Evolutionary conservation across 2,888 invertebrate genomes (phyloP), one percentile per base, ranked within the genome.

Genomic region (Eupithecia exiguata): DNA sequence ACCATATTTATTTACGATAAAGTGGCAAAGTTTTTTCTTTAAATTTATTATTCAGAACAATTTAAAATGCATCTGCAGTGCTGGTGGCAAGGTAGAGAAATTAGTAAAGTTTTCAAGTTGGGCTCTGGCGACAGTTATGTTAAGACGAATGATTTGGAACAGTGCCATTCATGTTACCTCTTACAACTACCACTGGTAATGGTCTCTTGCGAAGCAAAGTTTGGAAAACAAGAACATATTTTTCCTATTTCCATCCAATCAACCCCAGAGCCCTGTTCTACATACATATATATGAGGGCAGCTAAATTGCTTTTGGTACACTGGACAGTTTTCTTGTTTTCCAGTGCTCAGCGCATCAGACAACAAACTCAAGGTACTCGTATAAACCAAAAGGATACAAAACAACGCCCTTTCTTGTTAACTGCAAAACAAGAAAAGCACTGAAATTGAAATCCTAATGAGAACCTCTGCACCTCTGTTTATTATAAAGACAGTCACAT

Each of bases 101-200:
- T 77, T 71, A 68, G 68, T 65, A 66, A 81, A 81, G 74, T 81
- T 83, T 80, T 70, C 74, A 80, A 79, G 77, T 77, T 78, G 76
- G 70, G 74, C 70, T 75, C 69, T 78, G 77, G 77, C 73, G 65
- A 74, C 69, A 70, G 69, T 58, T 74, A 70, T 77, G 69, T 58
- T 74, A 70, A 76, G 76, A 80, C 78, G 67, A 75, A 78, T 79
- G 73, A 61, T 77, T 81, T 86, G 84, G 85, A 82, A 74, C 79
- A 72, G 78, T 79, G 83, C 85, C 86, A 84, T 83, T 82, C 77
- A 74, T 81, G 82, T 80, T 82, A 80, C 79, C 81, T 80, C 79
- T 77, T 82, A 81, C 83, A 66, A 62, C 82, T 81, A 81, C 77
- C 74, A 79, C 81, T 78, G 72, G 63, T 78, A 79, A 83, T 83